Evolutionary conservation across 2,113 vertebrate genomes (phyloP).

Genomic region (Protobothrops flavoviridis): DNA sequence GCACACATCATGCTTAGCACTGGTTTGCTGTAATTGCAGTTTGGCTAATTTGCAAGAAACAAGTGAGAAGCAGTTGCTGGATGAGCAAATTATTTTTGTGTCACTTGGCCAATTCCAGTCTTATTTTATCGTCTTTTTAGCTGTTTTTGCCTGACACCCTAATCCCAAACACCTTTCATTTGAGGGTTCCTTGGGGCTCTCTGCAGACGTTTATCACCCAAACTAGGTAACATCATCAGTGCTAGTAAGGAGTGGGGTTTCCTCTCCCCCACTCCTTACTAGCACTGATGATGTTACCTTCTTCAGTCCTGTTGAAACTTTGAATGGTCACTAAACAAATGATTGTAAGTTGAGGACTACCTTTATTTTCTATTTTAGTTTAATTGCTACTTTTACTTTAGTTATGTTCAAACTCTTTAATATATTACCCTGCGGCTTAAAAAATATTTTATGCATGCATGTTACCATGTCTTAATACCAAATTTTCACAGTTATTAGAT

Average conservation of each 20-base stretch:
- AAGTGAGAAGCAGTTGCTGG: neutral
- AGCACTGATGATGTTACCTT: neutral
- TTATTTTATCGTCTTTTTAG: neutral
- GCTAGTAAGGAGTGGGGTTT: neutral
- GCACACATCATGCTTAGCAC: neutral
- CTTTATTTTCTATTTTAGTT: neutral
- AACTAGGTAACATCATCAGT: neutral
- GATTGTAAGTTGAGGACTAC: neutral
- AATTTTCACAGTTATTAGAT: neutral
- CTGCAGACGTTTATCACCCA: neutral
- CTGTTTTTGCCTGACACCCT: neutral
- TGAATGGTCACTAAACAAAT: neutral
- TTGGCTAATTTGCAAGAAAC: neutral
- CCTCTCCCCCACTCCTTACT: neutral
- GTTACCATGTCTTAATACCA: neutral
- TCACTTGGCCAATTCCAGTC: neutral
- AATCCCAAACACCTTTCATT: neutral
- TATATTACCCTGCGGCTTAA: neutral
- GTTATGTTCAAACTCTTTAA: slow-evolving; percentile 1
- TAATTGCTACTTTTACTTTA: neutral
- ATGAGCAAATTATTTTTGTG: neutral
- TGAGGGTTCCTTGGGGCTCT: neutral
- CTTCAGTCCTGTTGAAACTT: neutral
- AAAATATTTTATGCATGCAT: neutral
- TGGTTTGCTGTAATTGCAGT: neutral